phyloP scores from a whole-genome alignment of 2,797 vertebrate species.

The Intellagama lesueurii region DNA sequence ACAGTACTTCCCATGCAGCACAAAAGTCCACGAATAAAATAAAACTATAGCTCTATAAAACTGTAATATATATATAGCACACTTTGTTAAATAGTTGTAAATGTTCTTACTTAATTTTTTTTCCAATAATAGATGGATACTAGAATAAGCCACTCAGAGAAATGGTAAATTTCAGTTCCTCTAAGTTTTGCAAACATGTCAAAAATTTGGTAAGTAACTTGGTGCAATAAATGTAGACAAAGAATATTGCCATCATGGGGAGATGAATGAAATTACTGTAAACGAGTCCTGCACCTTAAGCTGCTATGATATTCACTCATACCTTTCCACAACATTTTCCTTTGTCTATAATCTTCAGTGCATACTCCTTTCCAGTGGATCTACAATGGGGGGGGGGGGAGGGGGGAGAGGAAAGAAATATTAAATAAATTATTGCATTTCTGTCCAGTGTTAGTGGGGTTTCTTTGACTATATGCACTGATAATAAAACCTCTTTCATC shows the following conservation, averaged over 20 bases:
- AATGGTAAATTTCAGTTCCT: background rate
- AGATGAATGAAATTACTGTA: background rate
- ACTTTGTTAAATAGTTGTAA: slow-evolving; percentile 48
- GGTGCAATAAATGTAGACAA: background rate
- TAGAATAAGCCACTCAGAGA: background rate
- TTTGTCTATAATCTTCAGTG: slow-evolving; percentile 98
- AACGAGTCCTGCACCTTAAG: background rate
- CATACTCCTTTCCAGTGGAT: slow-evolving; percentile 94
- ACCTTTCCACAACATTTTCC: slow-evolving; percentile 98
- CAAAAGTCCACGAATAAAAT: slow-evolving; percentile 40
- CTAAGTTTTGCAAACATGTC: background rate
- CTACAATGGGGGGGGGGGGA: slow-evolving; percentile 71
- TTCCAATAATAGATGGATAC: background rate
- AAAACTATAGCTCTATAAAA: slow-evolving; percentile 18
- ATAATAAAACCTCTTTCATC: background rate
- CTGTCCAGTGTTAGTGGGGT: background rate
- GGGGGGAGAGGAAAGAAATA: slow-evolving; percentile 25
- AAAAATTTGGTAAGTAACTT: background rate
- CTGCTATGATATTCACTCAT: slow-evolving; percentile 38
- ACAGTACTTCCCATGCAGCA: slow-evolving; percentile 6
- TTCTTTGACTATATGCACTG: background rate
- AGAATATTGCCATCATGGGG: background rate
- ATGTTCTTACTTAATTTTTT: slow-evolving; percentile 13
- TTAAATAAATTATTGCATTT: slow-evolving; percentile 33
- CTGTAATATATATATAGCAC: slow-evolving; percentile 48